Percentiles rank a stretch among this genome's conserved stretches.
These are phyloP conservation scores for Portevinia maculata DNA, from an alignment of 2,888 invertebrate genomes.

Conservation along the genomic window DNA sequence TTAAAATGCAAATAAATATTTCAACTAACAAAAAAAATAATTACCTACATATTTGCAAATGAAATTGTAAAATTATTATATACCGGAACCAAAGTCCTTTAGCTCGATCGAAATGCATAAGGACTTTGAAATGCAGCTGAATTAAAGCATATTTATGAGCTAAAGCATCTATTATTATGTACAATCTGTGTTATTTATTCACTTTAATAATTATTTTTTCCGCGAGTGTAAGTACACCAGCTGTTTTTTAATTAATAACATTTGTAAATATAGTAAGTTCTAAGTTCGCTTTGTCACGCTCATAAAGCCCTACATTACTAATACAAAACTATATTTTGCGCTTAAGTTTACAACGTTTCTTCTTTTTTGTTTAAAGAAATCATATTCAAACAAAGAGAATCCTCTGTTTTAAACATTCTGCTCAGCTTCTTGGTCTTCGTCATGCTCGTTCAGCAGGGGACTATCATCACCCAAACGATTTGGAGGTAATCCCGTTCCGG, in stretches of 20 bases:
- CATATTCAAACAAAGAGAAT: too few relatives aligned
- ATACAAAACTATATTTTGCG: slow-evolving; percentile 72
- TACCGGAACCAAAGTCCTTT: too few relatives aligned
- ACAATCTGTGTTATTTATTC: slow-evolving; percentile 40
- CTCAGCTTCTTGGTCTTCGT: slow-evolving; percentile 83
- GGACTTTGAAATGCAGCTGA: background rate
- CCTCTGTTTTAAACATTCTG: slow-evolving; percentile 76
- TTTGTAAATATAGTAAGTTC: slow-evolving; percentile 59
- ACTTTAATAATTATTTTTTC: slow-evolving; percentile 36
- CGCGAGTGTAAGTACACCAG: slow-evolving; percentile 56
- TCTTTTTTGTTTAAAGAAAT: slow-evolving; percentile 24
- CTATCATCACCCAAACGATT: slow-evolving; percentile 87
- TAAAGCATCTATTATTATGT: slow-evolving; percentile 52
- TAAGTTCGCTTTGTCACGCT: slow-evolving; percentile 66
- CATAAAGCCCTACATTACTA: slow-evolving; percentile 60
- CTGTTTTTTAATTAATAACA: slow-evolving; percentile 18
- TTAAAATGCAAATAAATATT: too few relatives aligned
- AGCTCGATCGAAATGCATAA: background rate
- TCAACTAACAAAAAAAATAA: too few relatives aligned
- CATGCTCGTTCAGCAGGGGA: slow-evolving; percentile 85
- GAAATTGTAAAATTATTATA: too few relatives aligned
- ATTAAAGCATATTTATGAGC: slow-evolving; percentile 40
- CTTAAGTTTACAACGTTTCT: slow-evolving; percentile 66
- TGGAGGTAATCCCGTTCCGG: slow-evolving; percentile 86
- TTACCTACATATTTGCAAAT: too few relatives aligned